Percentiles rank a stretch among this genome's conserved stretches.
Evolutionary conservation across 1,140 invertebrate species (phyloP).

Genomic region (Sycophaga agraensis): DNA sequence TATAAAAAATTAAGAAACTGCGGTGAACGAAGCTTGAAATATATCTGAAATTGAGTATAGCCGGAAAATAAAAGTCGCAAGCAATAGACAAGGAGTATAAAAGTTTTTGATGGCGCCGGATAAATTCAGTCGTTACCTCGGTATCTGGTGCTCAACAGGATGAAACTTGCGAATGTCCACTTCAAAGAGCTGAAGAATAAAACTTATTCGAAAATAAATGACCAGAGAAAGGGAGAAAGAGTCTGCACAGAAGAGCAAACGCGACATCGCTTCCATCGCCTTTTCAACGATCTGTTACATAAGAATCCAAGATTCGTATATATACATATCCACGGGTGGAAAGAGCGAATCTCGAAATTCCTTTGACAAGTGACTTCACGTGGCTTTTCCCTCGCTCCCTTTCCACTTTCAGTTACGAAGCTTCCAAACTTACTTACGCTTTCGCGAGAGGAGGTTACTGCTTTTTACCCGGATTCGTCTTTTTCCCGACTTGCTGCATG

Average conservation of each 20-base stretch:
- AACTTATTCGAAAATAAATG: neutral
- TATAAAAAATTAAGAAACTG: too few relatives aligned
- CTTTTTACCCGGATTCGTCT: too few relatives aligned
- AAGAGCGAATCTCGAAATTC: neutral
- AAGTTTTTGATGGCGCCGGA: neutral
- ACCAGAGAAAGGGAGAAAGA: neutral
- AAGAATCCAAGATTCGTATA: too few relatives aligned
- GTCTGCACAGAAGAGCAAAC: too few relatives aligned
- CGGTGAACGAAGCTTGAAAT: too few relatives aligned
- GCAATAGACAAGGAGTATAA: neutral
- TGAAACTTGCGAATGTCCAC: neutral
- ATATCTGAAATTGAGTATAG: too few relatives aligned
- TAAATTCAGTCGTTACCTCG: neutral
- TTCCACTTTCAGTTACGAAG: neutral
- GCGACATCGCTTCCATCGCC: too few relatives aligned
- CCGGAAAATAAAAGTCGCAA: too few relatives aligned
- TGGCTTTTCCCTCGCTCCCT: neutral
- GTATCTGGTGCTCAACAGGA: neutral
- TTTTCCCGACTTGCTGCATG: too few relatives aligned
- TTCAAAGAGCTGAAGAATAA: neutral
- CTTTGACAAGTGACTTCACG: neutral
- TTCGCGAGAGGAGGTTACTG: neutral
- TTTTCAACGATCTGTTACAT: too few relatives aligned
- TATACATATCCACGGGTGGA: neutral
- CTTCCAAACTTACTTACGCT: neutral